These are phyloP conservation scores for Chelonoidis abingdonii DNA, from an alignment of 2,113 vertebrate species.

Conservation along the genomic window DNA sequence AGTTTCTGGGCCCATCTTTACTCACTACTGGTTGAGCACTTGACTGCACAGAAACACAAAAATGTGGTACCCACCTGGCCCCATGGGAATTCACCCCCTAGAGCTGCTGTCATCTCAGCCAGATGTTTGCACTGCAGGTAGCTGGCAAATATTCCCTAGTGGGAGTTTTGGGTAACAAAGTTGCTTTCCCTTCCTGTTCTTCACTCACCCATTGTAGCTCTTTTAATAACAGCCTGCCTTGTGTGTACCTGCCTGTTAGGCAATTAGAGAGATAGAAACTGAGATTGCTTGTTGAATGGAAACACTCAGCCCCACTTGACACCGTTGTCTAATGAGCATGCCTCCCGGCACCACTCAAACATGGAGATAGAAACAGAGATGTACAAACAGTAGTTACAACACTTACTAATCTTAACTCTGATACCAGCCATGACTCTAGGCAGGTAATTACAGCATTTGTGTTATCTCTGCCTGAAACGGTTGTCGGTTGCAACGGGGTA, in stretches of 20 bases:
- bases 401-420: neutral
- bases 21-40: neutral
- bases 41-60: neutral
- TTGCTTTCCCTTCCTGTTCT: neutral
- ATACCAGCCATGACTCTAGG: neutral
- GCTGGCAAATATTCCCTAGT: neutral
- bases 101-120: neutral
- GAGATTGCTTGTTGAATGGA: neutral
- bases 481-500: neutral
- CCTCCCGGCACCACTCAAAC: neutral
- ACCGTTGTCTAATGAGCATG: neutral
- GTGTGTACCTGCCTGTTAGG: neutral
- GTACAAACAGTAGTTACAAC: neutral
- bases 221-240: neutral
- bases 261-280: neutral
- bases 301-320: neutral
- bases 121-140: neutral
- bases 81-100: neutral
- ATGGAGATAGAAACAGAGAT: neutral
- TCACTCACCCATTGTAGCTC: neutral
- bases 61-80: neutral
- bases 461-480: neutral
- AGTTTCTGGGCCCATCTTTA: neutral
- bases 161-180: neutral
- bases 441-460: neutral